These are phyloP conservation scores for Hirundo rustica DNA, from an alignment of 2,797 vertebrate species.

Conservation along the genomic window DNA sequence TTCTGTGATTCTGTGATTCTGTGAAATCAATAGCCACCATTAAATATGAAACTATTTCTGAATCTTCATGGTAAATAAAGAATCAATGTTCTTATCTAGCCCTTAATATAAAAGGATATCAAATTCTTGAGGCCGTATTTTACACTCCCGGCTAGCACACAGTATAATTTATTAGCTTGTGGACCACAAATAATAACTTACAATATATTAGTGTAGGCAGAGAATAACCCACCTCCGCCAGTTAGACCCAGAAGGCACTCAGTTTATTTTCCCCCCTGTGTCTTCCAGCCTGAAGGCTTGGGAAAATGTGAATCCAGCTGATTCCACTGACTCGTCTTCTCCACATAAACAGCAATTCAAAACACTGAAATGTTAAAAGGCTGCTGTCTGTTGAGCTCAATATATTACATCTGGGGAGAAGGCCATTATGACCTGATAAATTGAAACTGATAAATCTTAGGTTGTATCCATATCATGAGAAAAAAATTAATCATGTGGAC, in stretches of 20 bases:
- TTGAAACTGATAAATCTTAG: constrained; percentile 47
- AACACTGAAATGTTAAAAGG: constrained; percentile 41
- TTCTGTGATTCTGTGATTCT: too few species aligned
- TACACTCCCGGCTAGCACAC: not conserved
- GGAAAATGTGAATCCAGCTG: not conserved
- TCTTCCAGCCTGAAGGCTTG: not conserved
- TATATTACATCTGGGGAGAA: constrained; percentile 17
- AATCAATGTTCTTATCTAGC: not conserved
- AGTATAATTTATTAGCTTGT: constrained; percentile 3
- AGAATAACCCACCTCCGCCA: not conserved
- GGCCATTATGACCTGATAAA: constrained; percentile 32
- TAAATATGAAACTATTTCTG: constrained; percentile 30
- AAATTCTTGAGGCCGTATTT: constrained; percentile 1
- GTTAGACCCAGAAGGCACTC: not conserved
- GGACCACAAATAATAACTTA: constrained; percentile 3
- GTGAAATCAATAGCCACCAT: constrained; percentile 22
- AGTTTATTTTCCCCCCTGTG: not conserved
- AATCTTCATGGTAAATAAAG: constrained; percentile 33
- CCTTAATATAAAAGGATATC: constrained; percentile 27
- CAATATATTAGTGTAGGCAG: not conserved
- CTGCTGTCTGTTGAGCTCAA: constrained; percentile 19
- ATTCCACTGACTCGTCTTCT: not conserved
- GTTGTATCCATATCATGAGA: not conserved
- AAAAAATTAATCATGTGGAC: constrained; percentile 18
- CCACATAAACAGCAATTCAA: constrained; percentile 21